Percentiles rank a stretch among this genome's conserved stretches.
phyloP scores from a whole-genome alignment of 2,888 invertebrate species.

The Tenodera sinensis region DNA sequence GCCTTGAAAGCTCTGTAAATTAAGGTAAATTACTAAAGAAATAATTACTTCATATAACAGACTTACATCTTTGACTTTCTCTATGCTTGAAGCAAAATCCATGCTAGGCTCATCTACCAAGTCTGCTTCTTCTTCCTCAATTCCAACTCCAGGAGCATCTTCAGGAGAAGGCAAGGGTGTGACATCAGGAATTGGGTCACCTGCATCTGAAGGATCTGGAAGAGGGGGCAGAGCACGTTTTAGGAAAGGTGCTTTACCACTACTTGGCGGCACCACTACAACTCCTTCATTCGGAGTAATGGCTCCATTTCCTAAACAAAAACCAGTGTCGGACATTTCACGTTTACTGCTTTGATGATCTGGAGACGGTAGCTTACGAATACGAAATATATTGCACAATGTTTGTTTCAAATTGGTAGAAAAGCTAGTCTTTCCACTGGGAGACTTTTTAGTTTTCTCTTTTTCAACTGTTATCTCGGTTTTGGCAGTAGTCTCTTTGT shows the following conservation, averaged over 20 bases:
- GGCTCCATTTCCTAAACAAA: constrained; percentile 3
- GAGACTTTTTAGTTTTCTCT: constrained; percentile 61
- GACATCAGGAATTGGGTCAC: background rate
- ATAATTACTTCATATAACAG: background rate
- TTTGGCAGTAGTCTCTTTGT: constrained; percentile 13
- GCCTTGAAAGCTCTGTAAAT: background rate
- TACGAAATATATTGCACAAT: constrained; percentile 79
- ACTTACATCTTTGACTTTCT: constrained; percentile 91
- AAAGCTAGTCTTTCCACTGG: constrained; percentile 54
- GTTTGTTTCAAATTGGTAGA: constrained; percentile 77
- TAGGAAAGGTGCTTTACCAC: constrained; percentile 54
- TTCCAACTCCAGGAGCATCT: constrained; percentile 43
- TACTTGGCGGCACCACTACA: constrained; percentile 1
- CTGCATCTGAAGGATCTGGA: constrained; percentile 6
- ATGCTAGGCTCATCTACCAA: constrained; percentile 52
- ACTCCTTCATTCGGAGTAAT: constrained; percentile 20
- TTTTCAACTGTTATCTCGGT: constrained; percentile 35
- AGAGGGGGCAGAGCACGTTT: constrained; percentile 66
- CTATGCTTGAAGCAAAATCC: constrained; percentile 88
- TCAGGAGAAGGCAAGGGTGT: constrained; percentile 20
- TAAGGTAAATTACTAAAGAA: background rate
- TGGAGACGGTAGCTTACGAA: constrained; percentile 55
- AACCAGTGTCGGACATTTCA: constrained; percentile 38
- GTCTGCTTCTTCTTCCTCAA: constrained; percentile 50
- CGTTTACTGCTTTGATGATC: constrained; percentile 45